Conservation (phyloP, 2,797 vertebrate genomes). For the Eospalax fontanierii region DNA sequence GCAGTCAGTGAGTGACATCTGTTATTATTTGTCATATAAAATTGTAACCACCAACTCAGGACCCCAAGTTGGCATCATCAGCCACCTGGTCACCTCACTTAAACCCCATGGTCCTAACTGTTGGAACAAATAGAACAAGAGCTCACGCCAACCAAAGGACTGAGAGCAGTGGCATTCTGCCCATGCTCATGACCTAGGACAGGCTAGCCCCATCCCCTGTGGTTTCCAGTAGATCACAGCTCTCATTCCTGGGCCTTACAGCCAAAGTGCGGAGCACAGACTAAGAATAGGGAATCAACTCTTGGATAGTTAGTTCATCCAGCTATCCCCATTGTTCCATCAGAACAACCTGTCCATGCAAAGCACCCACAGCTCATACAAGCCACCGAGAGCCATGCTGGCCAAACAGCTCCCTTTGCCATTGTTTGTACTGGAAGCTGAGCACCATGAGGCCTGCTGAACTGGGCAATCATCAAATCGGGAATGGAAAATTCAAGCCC, state of each 20-base stretch:
- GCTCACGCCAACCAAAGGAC: background rate
- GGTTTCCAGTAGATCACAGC: background rate
- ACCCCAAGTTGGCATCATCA: background rate
- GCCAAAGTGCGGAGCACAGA: background rate
- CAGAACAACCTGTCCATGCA: background rate
- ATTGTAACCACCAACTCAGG: background rate
- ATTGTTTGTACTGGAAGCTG: background rate
- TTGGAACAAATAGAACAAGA: constrained; percentile 5
- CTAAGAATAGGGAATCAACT: background rate
- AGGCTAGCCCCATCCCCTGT: background rate
- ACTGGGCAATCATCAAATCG: constrained; percentile 46
- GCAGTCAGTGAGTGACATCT: background rate
- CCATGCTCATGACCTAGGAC: background rate
- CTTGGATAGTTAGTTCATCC: background rate
- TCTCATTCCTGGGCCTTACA: background rate
- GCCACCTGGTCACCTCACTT: background rate
- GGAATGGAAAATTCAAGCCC: background rate
- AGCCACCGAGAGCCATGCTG: background rate
- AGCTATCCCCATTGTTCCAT: background rate
- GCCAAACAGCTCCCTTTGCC: background rate
- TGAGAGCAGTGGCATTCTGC: background rate
- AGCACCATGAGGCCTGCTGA: background rate
- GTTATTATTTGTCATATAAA: constrained; percentile 31
- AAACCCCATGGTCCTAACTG: background rate
- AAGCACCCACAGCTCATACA: background rate